phyloP scores from a whole-genome alignment of 2,113 vertebrate genomes.

The Promerops cafer region DNA sequence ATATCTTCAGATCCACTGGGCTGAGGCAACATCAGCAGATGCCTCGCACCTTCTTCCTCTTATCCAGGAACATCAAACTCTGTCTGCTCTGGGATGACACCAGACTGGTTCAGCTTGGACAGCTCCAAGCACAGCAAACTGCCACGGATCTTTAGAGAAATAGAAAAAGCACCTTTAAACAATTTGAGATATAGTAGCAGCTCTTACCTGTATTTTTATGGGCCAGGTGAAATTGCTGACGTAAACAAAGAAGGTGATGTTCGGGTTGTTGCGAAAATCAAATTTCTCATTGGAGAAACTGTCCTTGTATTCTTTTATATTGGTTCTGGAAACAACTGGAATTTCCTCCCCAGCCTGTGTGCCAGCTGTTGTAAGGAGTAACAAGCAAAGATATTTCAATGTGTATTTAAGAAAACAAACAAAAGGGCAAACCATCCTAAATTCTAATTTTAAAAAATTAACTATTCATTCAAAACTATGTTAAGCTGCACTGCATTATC shows the following conservation, averaged over 20 bases:
- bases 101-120: neutral
- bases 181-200: neutral
- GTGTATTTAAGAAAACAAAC: neutral
- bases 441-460: neutral
- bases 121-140: neutral
- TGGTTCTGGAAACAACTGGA: conserved; percentile 89
- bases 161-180: neutral
- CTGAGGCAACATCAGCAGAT: neutral
- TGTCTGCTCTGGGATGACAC: neutral
- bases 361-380: conserved; percentile 75
- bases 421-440: neutral
- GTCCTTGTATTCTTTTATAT: conserved; percentile 96
- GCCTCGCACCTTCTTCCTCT: neutral
- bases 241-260: conserved; percentile 98
- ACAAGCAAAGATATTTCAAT: neutral
- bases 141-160: neutral
- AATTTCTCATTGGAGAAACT: conserved; percentile 99
- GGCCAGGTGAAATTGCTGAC: conserved; percentile 99
- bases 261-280: conserved; percentile 95
- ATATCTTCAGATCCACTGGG: neutral
- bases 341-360: conserved; percentile 94
- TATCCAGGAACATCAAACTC: neutral
- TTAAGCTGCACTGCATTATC: neutral
- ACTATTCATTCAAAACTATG: neutral
- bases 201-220: conserved; percentile 92